phyloP scores from a whole-genome alignment of 2,113 vertebrate species.

The Cyrtonyx montezumae region DNA sequence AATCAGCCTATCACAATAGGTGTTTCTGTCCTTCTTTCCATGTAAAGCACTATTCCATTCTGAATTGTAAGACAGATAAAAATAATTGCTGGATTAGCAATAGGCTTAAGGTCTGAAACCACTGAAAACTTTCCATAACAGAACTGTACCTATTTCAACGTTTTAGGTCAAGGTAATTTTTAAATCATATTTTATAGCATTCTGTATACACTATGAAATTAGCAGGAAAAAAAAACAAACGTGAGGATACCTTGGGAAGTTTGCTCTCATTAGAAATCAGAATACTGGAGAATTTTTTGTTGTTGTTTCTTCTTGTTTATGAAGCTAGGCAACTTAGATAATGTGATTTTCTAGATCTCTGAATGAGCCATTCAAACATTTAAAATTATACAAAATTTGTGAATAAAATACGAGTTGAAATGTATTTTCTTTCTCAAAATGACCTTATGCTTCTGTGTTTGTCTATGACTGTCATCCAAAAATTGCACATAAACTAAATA shows the following conservation, averaged over 20 bases:
- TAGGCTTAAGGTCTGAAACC: not conserved
- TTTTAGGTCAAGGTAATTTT: not conserved
- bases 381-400: not conserved
- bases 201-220: not conserved
- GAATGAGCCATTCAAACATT: not conserved
- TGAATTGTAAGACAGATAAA: not conserved
- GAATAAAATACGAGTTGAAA: not conserved
- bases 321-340: not conserved
- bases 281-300: not conserved
- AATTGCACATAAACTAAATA: not conserved
- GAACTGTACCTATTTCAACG: not conserved
- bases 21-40: not conserved
- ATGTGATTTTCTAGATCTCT: not conserved
- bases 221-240: not conserved
- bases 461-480: not conserved
- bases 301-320: not conserved
- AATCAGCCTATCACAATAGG: not conserved
- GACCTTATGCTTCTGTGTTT: not conserved
- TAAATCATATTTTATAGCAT: not conserved
- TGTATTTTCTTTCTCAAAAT: not conserved
- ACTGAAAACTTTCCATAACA: not conserved
- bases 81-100: not conserved
- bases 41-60: not conserved
- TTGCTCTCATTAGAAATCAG: constrained; percentile 1
- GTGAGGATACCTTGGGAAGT: not conserved